Evolutionary conservation across 1,140 invertebrate genomes (phyloP).

Genomic region (Rhynchophorus ferrugineus): DNA sequence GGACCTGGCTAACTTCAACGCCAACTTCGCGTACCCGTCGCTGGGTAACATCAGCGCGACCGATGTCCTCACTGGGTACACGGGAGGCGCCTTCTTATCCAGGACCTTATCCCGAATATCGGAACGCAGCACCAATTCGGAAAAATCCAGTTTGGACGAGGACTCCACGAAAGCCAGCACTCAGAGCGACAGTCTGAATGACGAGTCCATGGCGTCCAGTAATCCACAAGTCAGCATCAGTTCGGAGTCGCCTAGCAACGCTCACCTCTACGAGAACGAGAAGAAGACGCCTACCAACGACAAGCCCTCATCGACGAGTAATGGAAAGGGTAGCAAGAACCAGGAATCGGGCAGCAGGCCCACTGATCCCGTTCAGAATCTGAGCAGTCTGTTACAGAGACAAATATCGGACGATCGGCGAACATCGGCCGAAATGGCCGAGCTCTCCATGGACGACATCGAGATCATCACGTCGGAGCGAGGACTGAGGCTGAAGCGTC

Average conservation of each 20-base stretch:
- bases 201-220: constrained; percentile 73
- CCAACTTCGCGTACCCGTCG: constrained; percentile 61
- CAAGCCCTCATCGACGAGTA: constrained; percentile 10
- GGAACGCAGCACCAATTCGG: constrained; percentile 78
- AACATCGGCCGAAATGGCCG: constrained; percentile 73
- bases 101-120: constrained; percentile 78
- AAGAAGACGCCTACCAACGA: constrained; percentile 35
- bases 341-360: constrained; percentile 23
- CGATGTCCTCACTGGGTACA: constrained; percentile 61
- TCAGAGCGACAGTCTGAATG: constrained; percentile 71
- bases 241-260: constrained; percentile 66
- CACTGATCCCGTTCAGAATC: constrained; percentile 30
- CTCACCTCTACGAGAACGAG: constrained; percentile 49
- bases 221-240: constrained; percentile 78
- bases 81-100: constrained; percentile 60
- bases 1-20: constrained; percentile 64
- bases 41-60: constrained; percentile 42
- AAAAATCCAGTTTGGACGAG: constrained; percentile 71
- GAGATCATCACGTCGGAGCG: constrained; percentile 41
- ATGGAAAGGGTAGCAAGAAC: constrained; percentile 19
- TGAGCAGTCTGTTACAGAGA: constrained; percentile 36
- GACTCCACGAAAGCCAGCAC: constrained; percentile 74
- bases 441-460: constrained; percentile 66
- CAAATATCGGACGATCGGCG: constrained; percentile 67
- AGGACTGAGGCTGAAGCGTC: constrained; percentile 34